Evolutionary conservation across 2,797 vertebrate species (phyloP), one percentile per base, ranked within the genome.

Genomic region (Trematomus bernacchii): DNA sequence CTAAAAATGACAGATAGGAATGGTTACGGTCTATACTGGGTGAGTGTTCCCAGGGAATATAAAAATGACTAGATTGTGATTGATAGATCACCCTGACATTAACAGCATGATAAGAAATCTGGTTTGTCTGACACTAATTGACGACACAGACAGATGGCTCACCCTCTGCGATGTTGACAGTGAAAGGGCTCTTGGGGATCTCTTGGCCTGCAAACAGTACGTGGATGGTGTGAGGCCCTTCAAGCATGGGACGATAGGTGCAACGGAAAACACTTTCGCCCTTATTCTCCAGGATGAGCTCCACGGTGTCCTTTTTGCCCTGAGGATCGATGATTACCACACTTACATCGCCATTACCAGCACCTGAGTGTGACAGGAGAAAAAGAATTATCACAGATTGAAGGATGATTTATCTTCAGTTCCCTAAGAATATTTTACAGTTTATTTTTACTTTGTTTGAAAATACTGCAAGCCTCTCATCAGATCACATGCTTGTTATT

Each of bases 211-310:
- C 98, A 0, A 97, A 99, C 80, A 96, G 94, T 64, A 99, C 94
- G 0, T 95, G 94, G 80, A 99, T 90, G 3, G 84, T 95, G 90
- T 99, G 97, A 0, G 96, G 95, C 5, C 98, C 98, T 84, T 98
- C 96, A 46, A 94, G 80, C 63, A 95, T 77, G 0, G 98, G 98
- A 50, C 95, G 95, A 82, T 99, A 99, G 0, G 98, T 99, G 91
- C 98, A 99, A 50, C 98, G 97, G 93, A 97, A 99, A 15, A 96
- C 95, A 59, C 92, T 98, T 87, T 99, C 97, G 0, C 98, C 98
- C 61, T 97, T 98, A 85, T 98, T 97, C 88, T 99, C 98, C 87
- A 99, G 92, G 79, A 97, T 91, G 73, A 98, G 96, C 87, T 99
- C 97, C 82, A 99, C 98, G 0, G 97, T 99, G 95, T 99, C 97